Conservation (phyloP, 2,797 vertebrate genomes). For the Echeneis naucrates region DNA sequence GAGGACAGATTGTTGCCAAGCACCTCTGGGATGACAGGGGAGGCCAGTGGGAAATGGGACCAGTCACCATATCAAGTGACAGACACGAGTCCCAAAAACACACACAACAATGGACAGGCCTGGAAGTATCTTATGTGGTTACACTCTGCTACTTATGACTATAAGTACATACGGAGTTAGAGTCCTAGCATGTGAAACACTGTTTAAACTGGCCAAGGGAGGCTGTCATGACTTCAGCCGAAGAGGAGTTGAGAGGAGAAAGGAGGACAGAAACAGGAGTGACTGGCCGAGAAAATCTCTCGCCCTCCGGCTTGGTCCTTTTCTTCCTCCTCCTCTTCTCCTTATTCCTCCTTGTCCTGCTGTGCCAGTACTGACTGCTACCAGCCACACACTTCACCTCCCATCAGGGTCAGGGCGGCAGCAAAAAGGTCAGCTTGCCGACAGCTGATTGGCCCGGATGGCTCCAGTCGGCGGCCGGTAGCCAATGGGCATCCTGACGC, state of each 20-base stretch:
- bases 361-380: conserved; percentile 87
- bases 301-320: conserved; percentile 87
- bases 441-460: conserved; percentile 83
- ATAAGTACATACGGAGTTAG: conserved; percentile 58
- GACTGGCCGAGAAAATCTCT: conserved; percentile 85
- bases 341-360: conserved; percentile 60
- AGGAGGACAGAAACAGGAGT: conserved; percentile 81
- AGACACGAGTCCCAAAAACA: conserved; percentile 28
- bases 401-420: conserved; percentile 85
- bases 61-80: conserved; percentile 51
- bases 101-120: conserved; percentile 27
- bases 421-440: conserved; percentile 90
- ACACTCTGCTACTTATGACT: conserved; percentile 50
- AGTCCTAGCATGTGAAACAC: conserved; percentile 66
- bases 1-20: conserved; percentile 77
- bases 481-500: conserved; percentile 83
- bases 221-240: conserved; percentile 67
- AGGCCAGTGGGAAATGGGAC: conserved; percentile 61
- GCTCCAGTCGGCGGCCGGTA: conserved; percentile 75
- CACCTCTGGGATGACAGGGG: conserved; percentile 65
- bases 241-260: conserved; percentile 61
- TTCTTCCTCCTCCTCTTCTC: conserved; percentile 73
- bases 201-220: conserved; percentile 62
- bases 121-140: conserved; percentile 58
- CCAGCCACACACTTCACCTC: conserved; percentile 92